Conservation (phyloP, 2,797 vertebrate genomes). For the Knipowitschia caucasica region DNA sequence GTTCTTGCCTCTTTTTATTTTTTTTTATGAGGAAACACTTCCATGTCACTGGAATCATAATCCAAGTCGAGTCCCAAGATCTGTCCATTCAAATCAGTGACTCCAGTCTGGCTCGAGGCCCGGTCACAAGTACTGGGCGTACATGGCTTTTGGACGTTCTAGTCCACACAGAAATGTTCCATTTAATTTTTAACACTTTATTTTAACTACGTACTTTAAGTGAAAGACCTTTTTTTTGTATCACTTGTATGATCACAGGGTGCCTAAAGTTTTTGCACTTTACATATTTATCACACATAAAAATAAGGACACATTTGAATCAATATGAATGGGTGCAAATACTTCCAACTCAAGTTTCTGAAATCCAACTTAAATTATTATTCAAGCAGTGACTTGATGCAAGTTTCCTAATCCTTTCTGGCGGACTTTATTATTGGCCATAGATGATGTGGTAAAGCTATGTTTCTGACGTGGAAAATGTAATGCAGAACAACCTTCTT, state of each 20-base stretch:
- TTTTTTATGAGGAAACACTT: too few relatives aligned
- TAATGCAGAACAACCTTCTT: too few relatives aligned
- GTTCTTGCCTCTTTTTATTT: too few relatives aligned
- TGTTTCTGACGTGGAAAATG: not conserved
- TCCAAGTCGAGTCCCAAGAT: too few relatives aligned
- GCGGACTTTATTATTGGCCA: not conserved
- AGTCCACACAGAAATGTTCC: not conserved
- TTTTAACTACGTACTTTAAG: not conserved
- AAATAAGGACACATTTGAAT: too few relatives aligned
- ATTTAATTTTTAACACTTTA: not conserved
- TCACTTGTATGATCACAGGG: not conserved
- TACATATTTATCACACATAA: too few relatives aligned
- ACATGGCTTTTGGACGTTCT: constrained; percentile 22
- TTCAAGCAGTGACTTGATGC: not conserved
- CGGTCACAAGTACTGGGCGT: constrained; percentile 11
- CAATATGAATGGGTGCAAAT: too few relatives aligned
- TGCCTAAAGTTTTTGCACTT: constrained; percentile 1
- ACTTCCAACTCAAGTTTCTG: not conserved
- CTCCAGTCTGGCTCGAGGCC: constrained; percentile 45
- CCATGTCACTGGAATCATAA: too few relatives aligned
- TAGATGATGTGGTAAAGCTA: not conserved
- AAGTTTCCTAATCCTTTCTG: not conserved
- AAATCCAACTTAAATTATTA: not conserved
- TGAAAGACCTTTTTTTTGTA: not conserved
- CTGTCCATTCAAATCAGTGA: too few relatives aligned